Conservation (phyloP, 2,888 invertebrate genomes). For the Lamellibrachia columna region DNA sequence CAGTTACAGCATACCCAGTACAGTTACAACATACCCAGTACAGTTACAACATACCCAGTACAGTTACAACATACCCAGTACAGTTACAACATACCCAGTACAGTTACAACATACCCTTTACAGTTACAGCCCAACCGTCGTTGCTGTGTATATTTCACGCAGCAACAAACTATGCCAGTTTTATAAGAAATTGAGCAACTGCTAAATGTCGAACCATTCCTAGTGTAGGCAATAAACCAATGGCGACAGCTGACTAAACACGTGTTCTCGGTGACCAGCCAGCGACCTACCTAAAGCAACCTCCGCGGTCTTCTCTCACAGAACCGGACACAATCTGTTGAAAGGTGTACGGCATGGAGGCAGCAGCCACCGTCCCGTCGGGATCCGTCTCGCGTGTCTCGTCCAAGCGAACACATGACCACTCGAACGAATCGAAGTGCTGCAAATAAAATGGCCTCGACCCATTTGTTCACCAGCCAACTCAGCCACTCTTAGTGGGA, state of each 20-base stretch:
- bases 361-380: conserved; percentile 11
- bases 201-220: neutral
- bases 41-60: no score
- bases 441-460: conserved; percentile 7
- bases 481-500: no score
- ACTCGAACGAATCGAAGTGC: conserved; percentile 35
- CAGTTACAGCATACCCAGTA: no score
- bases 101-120: no score
- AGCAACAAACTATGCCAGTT: neutral
- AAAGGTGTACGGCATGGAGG: neutral
- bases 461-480: neutral
- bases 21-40: neutral
- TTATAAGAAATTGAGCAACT: neutral
- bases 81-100: no score
- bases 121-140: neutral
- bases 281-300: conserved; percentile 44
- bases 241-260: neutral
- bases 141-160: neutral
- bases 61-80: no score
- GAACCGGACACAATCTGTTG: conserved; percentile 18
- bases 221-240: neutral
- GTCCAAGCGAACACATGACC: conserved; percentile 37
- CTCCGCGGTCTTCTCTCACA: conserved; percentile 37
- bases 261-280: neutral
- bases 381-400: conserved; percentile 26